Evolutionary conservation across 2,888 invertebrate species (phyloP), one percentile per base, ranked within the genome.

Genomic region (Portevinia maculata): DNA sequence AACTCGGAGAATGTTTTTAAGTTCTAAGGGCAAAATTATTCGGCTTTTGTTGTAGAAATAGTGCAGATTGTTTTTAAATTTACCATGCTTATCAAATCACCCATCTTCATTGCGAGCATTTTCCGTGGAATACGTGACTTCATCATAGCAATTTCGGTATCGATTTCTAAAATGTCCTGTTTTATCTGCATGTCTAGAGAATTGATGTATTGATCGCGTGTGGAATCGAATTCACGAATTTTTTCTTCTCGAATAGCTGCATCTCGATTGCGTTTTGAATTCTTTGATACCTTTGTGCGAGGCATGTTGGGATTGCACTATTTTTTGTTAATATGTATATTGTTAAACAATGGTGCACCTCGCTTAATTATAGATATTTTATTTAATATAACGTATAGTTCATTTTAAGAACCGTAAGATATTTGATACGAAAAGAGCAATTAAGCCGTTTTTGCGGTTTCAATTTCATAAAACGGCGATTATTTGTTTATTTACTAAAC

Each of bases 251-350:
- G 90, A 71, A 87, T 87, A 19, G 90, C 87, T 3, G 86, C 88
- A 32, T 90, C 90, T 4, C 90, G 90, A 84, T 90, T 90, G 9
- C 90, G 87, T 65, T 90, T 90, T 1, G 88, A 85, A 78, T 88
- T 88, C 75, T 89, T 90, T 30, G 90, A 86, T 71, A 90, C 85
- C 84, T 90, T 90, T n/a, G 90, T 90, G 46, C 90, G 88, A 65
- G 90, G 90, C 90, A 90, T 90, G 69, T 13, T 59, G 15, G 7
- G 2, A 13, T n/a, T 37, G 37, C 24, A 24, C 24, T n/a, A n/a
- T n/a, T n/a, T n/a, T n/a, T n/a, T n/a, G n/a, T n/a, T n/a, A n/a
- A n/a, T n/a, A n/a, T n/a, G n/a, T n/a, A n/a, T n/a, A n/a, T n/a
- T n/a, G n/a, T n/a, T n/a, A n/a, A n/a, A n/a, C n/a, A n/a, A n/a